phyloP scores from a whole-genome alignment of 2,888 invertebrate genomes.

The Zeuzera pyrina region DNA sequence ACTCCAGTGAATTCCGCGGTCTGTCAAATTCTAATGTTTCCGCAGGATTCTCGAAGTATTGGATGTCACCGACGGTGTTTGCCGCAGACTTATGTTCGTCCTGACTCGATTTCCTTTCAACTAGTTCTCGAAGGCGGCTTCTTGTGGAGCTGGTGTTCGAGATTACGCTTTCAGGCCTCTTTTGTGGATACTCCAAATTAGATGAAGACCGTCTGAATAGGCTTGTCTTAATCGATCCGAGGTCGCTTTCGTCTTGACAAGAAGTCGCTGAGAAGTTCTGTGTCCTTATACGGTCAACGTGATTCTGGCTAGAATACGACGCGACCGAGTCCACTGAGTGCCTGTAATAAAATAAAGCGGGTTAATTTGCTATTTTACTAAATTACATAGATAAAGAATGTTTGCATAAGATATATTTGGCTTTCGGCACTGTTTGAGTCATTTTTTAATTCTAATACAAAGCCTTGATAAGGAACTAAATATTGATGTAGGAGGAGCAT shows the following conservation, averaged over 20 bases:
- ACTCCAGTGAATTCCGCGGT: conserved; percentile 52
- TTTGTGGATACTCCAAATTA: conserved; percentile 55
- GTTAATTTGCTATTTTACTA: conserved; percentile 38
- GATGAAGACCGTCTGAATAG: conserved; percentile 65
- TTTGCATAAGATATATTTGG: conserved; percentile 44
- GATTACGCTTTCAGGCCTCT: conserved; percentile 63
- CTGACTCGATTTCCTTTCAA: conserved; percentile 67
- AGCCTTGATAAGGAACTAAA: too few species aligned
- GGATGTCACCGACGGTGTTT: conserved; percentile 62
- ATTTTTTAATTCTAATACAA: conserved; percentile 27
- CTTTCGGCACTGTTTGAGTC: conserved; percentile 34
- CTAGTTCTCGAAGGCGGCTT: conserved; percentile 69
- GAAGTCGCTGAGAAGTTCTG: conserved; percentile 71
- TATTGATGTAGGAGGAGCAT: conserved; percentile 32
- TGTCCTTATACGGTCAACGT: conserved; percentile 72
- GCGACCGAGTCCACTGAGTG: conserved; percentile 74
- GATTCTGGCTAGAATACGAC: conserved; percentile 74
- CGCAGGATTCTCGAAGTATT: conserved; percentile 67
- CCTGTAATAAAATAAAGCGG: conserved; percentile 56
- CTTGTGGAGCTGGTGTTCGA: conserved; percentile 67
- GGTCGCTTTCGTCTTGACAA: conserved; percentile 68
- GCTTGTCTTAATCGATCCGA: conserved; percentile 67
- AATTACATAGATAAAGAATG: conserved; percentile 39
- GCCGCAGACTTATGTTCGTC: conserved; percentile 65
- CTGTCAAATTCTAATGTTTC: conserved; percentile 65